Evolutionary conservation across 2,888 invertebrate genomes (phyloP).

Genomic region (Orthonychiurus folsomi): DNA sequence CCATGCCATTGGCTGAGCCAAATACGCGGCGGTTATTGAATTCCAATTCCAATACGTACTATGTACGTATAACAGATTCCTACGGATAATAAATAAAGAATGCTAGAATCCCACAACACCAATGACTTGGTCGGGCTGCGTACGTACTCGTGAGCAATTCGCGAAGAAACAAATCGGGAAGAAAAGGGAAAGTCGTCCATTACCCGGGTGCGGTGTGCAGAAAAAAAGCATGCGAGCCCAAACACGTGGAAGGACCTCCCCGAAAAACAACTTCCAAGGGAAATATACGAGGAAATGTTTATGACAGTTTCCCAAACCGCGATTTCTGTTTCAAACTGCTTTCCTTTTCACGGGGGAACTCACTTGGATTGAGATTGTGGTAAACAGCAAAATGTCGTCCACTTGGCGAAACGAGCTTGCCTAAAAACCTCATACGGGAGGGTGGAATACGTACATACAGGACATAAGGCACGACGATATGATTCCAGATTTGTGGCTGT

Average conservation of each 20-base stretch:
- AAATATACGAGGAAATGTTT: slow-evolving; percentile 23
- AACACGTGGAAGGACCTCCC: background rate
- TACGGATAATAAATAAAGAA: background rate
- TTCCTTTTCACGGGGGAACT: background rate
- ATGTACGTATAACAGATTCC: no score
- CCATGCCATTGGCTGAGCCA: no score
- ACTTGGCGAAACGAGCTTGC: background rate
- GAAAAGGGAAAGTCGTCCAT: background rate
- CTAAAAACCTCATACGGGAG: no score
- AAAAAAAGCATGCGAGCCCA: background rate
- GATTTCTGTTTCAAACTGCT: background rate
- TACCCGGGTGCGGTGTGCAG: no score
- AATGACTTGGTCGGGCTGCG: background rate
- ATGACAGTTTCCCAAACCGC: slow-evolving; percentile 18
- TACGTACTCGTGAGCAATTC: background rate
- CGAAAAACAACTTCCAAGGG: slow-evolving; percentile 2
- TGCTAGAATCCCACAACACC: background rate
- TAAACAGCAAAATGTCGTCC: background rate
- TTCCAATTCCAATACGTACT: no score
- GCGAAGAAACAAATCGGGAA: background rate
- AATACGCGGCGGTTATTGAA: background rate
- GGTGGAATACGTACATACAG: background rate
- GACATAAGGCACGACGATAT: background rate
- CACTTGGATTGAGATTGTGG: background rate
- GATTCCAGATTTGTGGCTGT: background rate